phyloP scores from a whole-genome alignment of 1,140 invertebrate species.

The Neodiprion fabricii region DNA sequence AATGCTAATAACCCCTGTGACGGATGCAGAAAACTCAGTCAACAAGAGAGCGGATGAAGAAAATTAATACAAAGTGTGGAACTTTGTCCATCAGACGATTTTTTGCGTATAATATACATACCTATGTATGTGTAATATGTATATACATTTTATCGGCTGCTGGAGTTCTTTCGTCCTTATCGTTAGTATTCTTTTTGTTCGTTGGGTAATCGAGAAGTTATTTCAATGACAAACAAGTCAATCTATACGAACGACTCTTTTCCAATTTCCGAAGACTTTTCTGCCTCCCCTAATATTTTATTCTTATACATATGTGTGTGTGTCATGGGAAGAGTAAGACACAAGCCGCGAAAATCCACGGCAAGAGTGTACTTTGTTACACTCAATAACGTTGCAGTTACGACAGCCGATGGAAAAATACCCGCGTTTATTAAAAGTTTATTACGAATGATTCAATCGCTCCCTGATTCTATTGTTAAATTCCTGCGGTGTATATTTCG shows the following conservation, averaged over 20 bases:
- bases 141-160: background rate
- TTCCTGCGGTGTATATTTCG: too few relatives aligned
- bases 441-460: too few relatives aligned
- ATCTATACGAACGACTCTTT: slow-evolving; percentile 2
- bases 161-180: background rate
- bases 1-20: background rate
- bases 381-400: too few relatives aligned
- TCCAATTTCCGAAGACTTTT: background rate
- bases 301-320: background rate
- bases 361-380: too few relatives aligned
- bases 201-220: background rate
- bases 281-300: background rate
- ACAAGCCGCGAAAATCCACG: too few relatives aligned
- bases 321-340: too few relatives aligned
- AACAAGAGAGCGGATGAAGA: background rate
- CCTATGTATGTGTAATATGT: too few relatives aligned
- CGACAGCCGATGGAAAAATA: too few relatives aligned
- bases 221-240: slow-evolving; percentile 1
- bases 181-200: background rate
- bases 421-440: too few relatives aligned
- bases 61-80: slow-evolving; percentile 1
- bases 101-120: background rate
- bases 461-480: too few relatives aligned
- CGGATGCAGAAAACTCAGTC: background rate
- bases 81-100: background rate